Conservation (phyloP, 2,888 invertebrate species). For the Leucoma salicis region DNA sequence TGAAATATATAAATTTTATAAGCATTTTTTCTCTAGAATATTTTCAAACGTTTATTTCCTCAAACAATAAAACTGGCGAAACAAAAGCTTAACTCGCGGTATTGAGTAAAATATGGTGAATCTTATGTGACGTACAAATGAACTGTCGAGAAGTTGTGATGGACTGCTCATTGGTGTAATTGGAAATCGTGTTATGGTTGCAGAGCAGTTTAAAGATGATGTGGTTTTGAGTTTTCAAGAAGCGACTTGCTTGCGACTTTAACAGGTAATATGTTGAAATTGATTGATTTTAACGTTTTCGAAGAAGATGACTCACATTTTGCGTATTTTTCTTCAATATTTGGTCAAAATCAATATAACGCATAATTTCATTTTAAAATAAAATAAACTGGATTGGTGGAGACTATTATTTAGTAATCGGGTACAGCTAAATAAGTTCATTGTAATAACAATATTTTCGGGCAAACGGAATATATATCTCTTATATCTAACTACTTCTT, state of each 20-base stretch:
- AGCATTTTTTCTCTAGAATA: too few relatives aligned
- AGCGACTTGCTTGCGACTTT: neutral
- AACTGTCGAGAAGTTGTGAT: conserved; percentile 53
- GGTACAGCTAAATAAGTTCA: too few relatives aligned
- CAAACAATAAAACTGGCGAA: neutral
- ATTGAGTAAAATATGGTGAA: conserved; percentile 24
- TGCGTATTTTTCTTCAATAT: neutral
- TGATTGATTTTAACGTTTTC: neutral
- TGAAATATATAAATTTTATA: too few relatives aligned
- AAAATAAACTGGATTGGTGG: too few relatives aligned
- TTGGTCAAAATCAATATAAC: too few relatives aligned
- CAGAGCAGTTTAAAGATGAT: conserved; percentile 40
- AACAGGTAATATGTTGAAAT: neutral
- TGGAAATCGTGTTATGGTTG: conserved; percentile 56
- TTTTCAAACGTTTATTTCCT: too few relatives aligned
- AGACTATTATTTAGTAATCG: too few relatives aligned
- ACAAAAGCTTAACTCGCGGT: neutral
- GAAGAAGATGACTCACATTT: neutral
- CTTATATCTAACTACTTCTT: too few relatives aligned
- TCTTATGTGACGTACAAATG: conserved; percentile 41
- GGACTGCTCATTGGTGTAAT: conserved; percentile 64
- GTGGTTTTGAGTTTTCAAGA: conserved; percentile 18
- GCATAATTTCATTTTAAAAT: too few relatives aligned
- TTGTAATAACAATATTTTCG: too few relatives aligned
- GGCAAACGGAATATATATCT: too few relatives aligned